Conservation (phyloP, 2,113 vertebrate species). For the Albula goreensis region DNA sequence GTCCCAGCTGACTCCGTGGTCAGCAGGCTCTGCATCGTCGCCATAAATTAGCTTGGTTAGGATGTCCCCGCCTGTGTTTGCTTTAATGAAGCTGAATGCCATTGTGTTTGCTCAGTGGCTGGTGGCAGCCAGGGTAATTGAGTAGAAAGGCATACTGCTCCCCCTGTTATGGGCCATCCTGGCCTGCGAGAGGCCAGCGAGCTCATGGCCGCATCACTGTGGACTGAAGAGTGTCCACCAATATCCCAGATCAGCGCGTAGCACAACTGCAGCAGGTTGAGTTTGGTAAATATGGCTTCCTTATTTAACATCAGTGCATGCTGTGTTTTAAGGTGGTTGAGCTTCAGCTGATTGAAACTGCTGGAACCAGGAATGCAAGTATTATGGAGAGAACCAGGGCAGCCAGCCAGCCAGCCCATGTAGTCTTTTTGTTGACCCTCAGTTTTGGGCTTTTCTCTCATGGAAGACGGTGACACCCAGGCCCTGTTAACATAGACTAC, state of each 20-base stretch:
- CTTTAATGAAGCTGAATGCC: slow-evolving; percentile 90
- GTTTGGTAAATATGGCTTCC: slow-evolving; percentile 16
- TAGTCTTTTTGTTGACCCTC: background rate
- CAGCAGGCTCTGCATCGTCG: slow-evolving; percentile 36
- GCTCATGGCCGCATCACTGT: slow-evolving; percentile 76
- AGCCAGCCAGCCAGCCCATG: no score
- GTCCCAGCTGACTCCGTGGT: background rate
- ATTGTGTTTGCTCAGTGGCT: slow-evolving; percentile 85
- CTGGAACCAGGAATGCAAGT: no score
- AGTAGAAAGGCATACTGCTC: slow-evolving; percentile 82
- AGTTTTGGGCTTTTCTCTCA: background rate
- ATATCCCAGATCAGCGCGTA: slow-evolving; percentile 48
- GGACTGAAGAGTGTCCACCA: slow-evolving; percentile 67
- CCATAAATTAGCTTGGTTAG: slow-evolving; percentile 90
- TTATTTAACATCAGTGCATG: background rate
- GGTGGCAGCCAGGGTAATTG: slow-evolving; percentile 86
- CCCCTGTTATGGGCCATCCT: slow-evolving; percentile 79
- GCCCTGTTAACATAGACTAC: no score
- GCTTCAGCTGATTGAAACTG: no score
- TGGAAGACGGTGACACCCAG: no score
- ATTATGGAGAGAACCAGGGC: no score
- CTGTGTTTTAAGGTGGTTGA: no score
- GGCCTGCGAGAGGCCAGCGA: slow-evolving; percentile 77
- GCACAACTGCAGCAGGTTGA: slow-evolving; percentile 43
- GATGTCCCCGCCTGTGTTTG: slow-evolving; percentile 76